Base-by-base conservation (phyloP, 2,888 invertebrate genomes). In the Ophraella communa region DNA sequence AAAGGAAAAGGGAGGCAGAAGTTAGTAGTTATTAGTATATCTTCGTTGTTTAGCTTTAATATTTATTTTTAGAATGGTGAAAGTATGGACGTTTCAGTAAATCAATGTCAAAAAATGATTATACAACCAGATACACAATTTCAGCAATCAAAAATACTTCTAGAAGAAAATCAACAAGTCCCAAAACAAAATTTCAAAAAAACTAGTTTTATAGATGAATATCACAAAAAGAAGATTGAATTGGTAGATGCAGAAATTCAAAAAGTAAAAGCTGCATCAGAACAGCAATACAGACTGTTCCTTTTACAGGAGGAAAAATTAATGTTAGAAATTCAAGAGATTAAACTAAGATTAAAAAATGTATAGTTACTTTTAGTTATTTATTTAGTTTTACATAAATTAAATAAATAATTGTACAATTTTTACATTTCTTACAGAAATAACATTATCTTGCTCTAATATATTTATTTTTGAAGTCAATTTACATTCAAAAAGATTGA, bases 241-340 rank as follows among this genome's bases (percentile, higher is more conserved):
- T 49, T 64, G 30, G 54, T 59, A 20, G 54, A 64, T 20, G 47
- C 45, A 4, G 64, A 64, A 53, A 64, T 64, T 11, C 59, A 64
- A 49, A 63, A 33, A 54, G 64, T 59, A 3, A 64, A 64, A 45
- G 47, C 53, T 11, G 64, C 53, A 17, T 45, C 35, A 54, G 59
- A 59, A 23, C 54, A 64, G n/a, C 64, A 64, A 53, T 35, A 53
- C 14, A 58, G 53, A 53, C 53, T 64, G 23, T 64, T 64, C 54
- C 33, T 64, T 2, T 52, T 64, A 17, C 64, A 64, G 39, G 64
- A 63, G 51, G 58, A 64, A 49, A 64, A 64, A 42, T 54, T 64
- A 39, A 35, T 49, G 49, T 64, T 64, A 49, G 64, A 64, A 39
- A 64, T 64, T 18, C 58, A 64, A 21, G 64, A 64, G 54, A 64